Evolutionary conservation across 2,888 invertebrate genomes (phyloP).

Genomic region (Caenorhabditis plicata): DNA sequence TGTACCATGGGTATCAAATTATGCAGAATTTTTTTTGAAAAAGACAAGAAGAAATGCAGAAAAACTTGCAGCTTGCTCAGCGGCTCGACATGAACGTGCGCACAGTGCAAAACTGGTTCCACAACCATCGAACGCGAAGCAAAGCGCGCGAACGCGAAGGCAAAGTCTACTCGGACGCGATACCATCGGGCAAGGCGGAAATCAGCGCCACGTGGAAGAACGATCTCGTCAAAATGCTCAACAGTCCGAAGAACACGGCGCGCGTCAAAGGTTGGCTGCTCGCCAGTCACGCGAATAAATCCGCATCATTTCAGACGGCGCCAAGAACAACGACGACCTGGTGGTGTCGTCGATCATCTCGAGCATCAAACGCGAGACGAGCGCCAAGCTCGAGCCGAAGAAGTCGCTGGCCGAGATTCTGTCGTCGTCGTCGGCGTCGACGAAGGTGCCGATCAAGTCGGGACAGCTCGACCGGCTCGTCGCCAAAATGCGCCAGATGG

Average conservation of each 20-base stretch:
- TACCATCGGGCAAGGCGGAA: slow-evolving; percentile 11
- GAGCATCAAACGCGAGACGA: neutral
- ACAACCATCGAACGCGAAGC: slow-evolving; percentile 96
- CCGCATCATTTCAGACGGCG: too few relatives aligned
- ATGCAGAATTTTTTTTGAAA: too few relatives aligned
- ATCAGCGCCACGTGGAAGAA: slow-evolving; percentile 9
- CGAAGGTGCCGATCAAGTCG: slow-evolving; percentile 7
- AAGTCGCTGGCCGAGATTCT: neutral
- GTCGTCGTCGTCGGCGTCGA: slow-evolving; percentile 3
- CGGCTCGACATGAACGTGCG: slow-evolving; percentile 87
- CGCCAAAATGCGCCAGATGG: slow-evolving; percentile 34
- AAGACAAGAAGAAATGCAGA: too few relatives aligned
- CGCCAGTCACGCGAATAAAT: too few relatives aligned
- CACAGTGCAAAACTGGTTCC: slow-evolving; percentile 99
- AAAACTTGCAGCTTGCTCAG: slow-evolving; percentile 83
- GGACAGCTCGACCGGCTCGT: slow-evolving; percentile 45
- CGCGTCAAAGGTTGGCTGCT: too few relatives aligned
- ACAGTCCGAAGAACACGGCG: too few relatives aligned
- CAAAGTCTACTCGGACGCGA: slow-evolving; percentile 34
- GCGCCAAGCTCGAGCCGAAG: neutral
- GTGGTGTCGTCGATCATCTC: slow-evolving; percentile 3
- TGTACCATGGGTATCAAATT: too few relatives aligned
- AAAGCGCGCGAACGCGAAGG: slow-evolving; percentile 70
- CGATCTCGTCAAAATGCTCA: neutral
- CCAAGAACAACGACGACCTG: too few relatives aligned